These are phyloP conservation scores for Ophioninae sp. DNA, from an alignment of 2,888 invertebrate genomes.

Conservation along the genomic window DNA sequence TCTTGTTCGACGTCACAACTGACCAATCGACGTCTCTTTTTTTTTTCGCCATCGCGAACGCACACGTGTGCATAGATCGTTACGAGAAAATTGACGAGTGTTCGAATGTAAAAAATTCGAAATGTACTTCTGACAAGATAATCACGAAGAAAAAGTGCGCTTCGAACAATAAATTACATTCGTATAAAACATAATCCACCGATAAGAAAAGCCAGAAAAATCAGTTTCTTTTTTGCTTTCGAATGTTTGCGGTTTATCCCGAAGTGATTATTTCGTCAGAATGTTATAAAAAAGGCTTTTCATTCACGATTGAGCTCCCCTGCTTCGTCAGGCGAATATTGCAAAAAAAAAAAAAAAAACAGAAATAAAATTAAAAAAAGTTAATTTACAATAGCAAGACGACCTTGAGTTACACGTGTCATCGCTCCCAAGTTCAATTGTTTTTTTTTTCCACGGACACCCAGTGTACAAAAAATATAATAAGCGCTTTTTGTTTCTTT, in stretches of 20 bases:
- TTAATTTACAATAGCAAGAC: slow-evolving; percentile 14
- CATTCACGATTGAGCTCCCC: slow-evolving; percentile 11
- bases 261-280: slow-evolving; percentile 10
- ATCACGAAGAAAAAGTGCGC: background rate
- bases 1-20: background rate
- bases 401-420: slow-evolving; percentile 34
- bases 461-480: slow-evolving; percentile 6
- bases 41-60: background rate
- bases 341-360: background rate
- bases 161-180: slow-evolving; percentile 3
- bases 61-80: background rate
- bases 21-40: background rate
- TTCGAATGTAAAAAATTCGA: slow-evolving; percentile 4
- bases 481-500: background rate
- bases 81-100: background rate
- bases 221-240: background rate
- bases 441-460: background rate
- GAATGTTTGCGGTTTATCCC: background rate
- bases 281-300: background rate
- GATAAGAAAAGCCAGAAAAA: background rate
- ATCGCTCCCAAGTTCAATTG: slow-evolving; percentile 28
- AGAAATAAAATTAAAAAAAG: slow-evolving; percentile 24
- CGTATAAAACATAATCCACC: background rate
- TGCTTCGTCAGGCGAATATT: background rate
- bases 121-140: slow-evolving; percentile 18